Conservation (phyloP, 2,797 vertebrate genomes). For the Sternarchorhynchus goeldii region DNA sequence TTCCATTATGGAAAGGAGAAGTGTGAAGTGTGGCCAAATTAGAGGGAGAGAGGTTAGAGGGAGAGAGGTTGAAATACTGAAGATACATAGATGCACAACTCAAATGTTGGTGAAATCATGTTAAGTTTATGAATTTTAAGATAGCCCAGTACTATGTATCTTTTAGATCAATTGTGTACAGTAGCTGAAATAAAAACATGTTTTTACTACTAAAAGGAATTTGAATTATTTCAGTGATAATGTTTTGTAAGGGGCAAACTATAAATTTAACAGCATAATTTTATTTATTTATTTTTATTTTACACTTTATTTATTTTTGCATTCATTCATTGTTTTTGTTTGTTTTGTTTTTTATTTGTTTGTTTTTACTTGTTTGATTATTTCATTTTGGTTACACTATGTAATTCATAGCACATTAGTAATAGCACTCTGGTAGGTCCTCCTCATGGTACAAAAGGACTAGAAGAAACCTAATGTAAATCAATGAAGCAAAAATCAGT, state of each 20-base stretch:
- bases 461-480: background rate
- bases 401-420: conserved; percentile 51
- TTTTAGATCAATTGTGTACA: background rate
- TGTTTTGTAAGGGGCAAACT: too few relatives aligned
- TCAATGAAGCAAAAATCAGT: background rate
- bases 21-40: too few relatives aligned
- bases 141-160: background rate
- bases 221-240: background rate
- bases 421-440: background rate
- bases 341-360: conserved; percentile 31
- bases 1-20: background rate
- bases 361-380: conserved; percentile 55
- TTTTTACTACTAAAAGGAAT: background rate
- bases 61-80: background rate
- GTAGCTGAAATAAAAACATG: conserved; percentile 53
- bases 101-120: background rate
- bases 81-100: background rate
- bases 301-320: conserved; percentile 24
- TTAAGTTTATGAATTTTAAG: background rate
- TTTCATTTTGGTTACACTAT: conserved; percentile 54
- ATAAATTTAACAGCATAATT: too few relatives aligned
- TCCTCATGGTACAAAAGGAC: background rate
- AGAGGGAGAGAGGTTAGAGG: too few relatives aligned
- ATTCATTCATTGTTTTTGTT: conserved; percentile 60
- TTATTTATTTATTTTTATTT: too few relatives aligned